Base-by-base conservation (phyloP, 2,888 invertebrate species). In the Drosophila flavopinicola region DNA sequence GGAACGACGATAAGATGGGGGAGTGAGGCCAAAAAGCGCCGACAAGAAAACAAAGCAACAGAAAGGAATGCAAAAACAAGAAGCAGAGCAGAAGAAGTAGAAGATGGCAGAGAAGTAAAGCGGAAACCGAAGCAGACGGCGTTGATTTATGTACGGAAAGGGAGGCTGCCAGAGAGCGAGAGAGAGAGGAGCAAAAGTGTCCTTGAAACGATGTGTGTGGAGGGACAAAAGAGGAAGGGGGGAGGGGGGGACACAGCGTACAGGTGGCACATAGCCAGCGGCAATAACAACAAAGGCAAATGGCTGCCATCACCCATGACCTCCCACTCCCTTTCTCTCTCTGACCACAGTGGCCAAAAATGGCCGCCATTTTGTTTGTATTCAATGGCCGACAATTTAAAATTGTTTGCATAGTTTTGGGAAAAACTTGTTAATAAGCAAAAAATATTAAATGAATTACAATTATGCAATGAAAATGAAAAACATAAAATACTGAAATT, bases 251-350 rank as follows among this genome's bases (percentile, higher is more conserved):
- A 6, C 37, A 29, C 37, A 24, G 57, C 57, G 59, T 47, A 85
- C 85, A 84, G 84, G 86, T 80, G 79, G 79, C 86, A 84, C 84
- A 85, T 54, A 84, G 86, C 86, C 63, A 25, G 29, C 17, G 59
- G 79, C 70, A 53, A 42, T 10, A 44, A 33, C 29, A 67, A 25
- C 49, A 47, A 41, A 41, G 53, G 20, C 51, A 56, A 52, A 44
- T 15, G 30, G 17, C 45, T 35, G 47, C 42, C 44, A 33, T 10
- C 39, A 32, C 5, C 27, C 25, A 6, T 7, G 4, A 10, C 32
- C 25, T 1, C 25, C 6, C 1, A 20, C 2, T 2, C 10, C 9
- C 37, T 9, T 13, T 15, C 10, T n/a, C 11, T 9, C 17, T 6
- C 9, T n/a, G 3, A 1, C 39, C 7, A 6, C 7, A 9, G 2